Base-by-base conservation (phyloP, 1,140 invertebrate species). In the Phymorhynchus buccinoides region DNA sequence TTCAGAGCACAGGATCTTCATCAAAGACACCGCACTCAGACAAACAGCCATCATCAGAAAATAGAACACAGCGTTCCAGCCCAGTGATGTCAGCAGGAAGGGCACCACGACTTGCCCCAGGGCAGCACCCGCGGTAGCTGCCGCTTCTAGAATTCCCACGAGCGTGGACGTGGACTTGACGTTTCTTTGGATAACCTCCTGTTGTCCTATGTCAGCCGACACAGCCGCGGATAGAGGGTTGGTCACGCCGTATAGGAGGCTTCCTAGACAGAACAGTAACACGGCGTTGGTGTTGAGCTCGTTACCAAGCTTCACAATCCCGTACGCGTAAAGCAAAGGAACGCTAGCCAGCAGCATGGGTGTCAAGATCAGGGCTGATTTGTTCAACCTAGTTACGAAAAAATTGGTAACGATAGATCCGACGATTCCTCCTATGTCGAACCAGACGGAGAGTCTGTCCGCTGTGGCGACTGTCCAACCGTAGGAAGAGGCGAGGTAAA, bases 341-440 rank as follows among this genome's bases (percentile, higher is more conserved):
- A 93, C 88, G 32, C 90, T 89, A 2, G 92, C 39, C 0, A 90
- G 27, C 48, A 93, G 81, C 90, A 92, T 90, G 14, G 89, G 89
- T 62, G 92, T 87, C 56, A 92, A 89, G 77, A 92, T 87, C 1
- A 91, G 27, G 62, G 91, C 89, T 80, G 91, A 80, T 56, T 90
- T 89, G 37, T 86, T 84, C 68, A 90, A 73, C 14, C 86, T 48
- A 86, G 92, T 91, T 90, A 41, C 37, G 71, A 89, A 16, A 89
- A 90, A 82, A 88, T 84, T n/a, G 90, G 71, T 87, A 52, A 91
- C 90, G 30, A 89, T 41, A 84, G 88, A 87, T 92, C 94, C 94
- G 78, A 94, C 88, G 87, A 95, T 94, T 48, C 93, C 94, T 42
- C 94, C 94, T 37, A 94, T 89, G 90, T 95, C 94, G 89, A 94